A percentile compares a stretch with the other conserved stretches of the same genome.
Conservation (phyloP, 2,113 vertebrate genomes). For the Scopus umbretta region DNA sequence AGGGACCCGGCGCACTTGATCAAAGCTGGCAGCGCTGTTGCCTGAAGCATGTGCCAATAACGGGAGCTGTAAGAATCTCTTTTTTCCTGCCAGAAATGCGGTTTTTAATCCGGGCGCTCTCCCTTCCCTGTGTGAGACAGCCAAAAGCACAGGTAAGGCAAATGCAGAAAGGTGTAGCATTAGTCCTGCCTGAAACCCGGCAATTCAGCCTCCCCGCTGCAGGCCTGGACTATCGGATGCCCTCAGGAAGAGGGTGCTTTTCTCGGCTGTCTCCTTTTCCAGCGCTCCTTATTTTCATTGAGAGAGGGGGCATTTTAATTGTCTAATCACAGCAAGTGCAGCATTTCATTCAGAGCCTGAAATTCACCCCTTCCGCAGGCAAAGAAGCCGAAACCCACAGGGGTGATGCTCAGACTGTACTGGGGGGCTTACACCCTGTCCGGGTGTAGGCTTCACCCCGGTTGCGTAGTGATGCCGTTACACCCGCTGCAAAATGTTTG, state of each 20-base stretch:
- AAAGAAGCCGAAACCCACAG: fast-evolving
- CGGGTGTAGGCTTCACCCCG: neutral
- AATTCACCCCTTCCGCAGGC: neutral
- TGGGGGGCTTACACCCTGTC: fast-evolving
- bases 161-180: fast-evolving
- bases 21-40: neutral
- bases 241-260: neutral
- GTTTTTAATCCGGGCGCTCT: neutral
- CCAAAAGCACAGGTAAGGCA: neutral
- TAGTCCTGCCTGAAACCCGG: neutral
- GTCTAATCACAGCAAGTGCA: fast-evolving
- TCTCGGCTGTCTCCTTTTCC: neutral
- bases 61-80: fast-evolving
- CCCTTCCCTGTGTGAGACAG: neutral
- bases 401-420: fast-evolving
- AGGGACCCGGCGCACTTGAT: neutral
- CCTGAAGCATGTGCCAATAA: neutral
- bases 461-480: too few species aligned
- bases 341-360: neutral
- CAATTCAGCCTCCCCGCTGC: neutral
- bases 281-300: fast-evolving
- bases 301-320: neutral
- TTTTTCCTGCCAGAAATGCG: neutral
- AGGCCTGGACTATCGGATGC: fast-evolving
- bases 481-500: neutral